Evolutionary conservation across 2,888 invertebrate genomes (phyloP), one percentile per base, ranked within the genome.

Genomic region (Hirtodrosophila alboralis): DNA sequence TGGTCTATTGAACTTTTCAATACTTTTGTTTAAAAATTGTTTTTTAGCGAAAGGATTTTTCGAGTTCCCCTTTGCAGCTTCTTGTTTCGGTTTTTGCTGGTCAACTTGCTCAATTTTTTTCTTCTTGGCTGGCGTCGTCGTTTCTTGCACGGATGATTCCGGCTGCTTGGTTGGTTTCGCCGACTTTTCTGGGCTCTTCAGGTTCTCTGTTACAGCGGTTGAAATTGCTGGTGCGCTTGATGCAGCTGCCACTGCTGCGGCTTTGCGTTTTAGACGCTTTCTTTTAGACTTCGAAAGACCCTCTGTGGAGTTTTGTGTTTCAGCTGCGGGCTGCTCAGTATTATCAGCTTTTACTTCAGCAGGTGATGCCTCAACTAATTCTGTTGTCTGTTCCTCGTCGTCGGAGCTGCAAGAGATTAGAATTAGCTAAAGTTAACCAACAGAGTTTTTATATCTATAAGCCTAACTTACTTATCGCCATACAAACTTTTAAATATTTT

Each of bases 401-500:
- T 91, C 89, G 8, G 90, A 90, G 5, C 89, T 88, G 23, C 3
- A 27, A 48, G 9, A 12, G 23, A 16, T 1, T 14, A 16, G 16
- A 0, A 18, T 7, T n/a, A 16, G 9, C 5, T 21, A 7, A 41
- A 44, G 7, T n/a, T 7, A n/a, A n/a, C 8, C 10, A 7, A 7
- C 1, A 4, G 4, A 23, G 0, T 18, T 6, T 12, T 1, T 9
- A 18, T 27, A 31, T 7, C 0, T 6, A 16, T 0, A 0, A 3
- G 10, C 5, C 21, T 0, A 0, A 63, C 85, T 67, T 62, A 88
- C 87, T 63, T 81, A 33, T 87, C 89, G 73, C 89, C 91, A 90
- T 94, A 97, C 23, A 97, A 91, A 87, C 97, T 97, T 3, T 93
- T 93, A 61, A 97, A 92, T 72, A 97, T 92, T 90, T 95, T 96